A percentile compares a stretch with the other conserved stretches of the same genome.
These are phyloP conservation scores for Lipotes vexillifer DNA, from an alignment of 2,113 vertebrate genomes.

Conservation along the genomic window DNA sequence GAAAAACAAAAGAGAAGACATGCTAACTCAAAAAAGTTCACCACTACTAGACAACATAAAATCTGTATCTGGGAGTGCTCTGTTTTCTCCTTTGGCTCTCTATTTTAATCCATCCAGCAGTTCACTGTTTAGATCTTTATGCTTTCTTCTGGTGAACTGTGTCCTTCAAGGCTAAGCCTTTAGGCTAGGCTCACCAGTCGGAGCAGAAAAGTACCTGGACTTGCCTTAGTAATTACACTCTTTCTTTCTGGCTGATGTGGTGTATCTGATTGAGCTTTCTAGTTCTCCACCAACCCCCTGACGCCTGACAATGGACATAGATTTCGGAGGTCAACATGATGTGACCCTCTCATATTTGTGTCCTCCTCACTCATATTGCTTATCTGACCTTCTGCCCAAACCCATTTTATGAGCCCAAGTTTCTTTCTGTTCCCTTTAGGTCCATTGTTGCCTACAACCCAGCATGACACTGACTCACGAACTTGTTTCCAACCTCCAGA, in stretches of 20 bases:
- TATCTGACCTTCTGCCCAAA: neutral
- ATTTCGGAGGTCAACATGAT: neutral
- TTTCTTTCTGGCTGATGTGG: neutral
- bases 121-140: neutral
- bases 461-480: neutral
- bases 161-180: neutral
- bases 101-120: neutral
- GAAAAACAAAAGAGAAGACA: neutral
- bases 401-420: neutral
- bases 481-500: conserved; percentile 34
- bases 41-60: neutral
- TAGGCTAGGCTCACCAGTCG: neutral
- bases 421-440: neutral
- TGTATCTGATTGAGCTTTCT: neutral
- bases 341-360: neutral
- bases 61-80: neutral
- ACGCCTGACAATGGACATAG: neutral
- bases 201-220: neutral
- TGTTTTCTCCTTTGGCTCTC: neutral
- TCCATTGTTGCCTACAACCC: neutral
- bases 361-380: neutral
- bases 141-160: neutral
- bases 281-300: neutral
- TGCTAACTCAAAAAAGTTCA: neutral
- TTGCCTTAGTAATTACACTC: neutral